Conservation (phyloP, 1,140 invertebrate species). For the Proctacanthus coquilletti region DNA sequence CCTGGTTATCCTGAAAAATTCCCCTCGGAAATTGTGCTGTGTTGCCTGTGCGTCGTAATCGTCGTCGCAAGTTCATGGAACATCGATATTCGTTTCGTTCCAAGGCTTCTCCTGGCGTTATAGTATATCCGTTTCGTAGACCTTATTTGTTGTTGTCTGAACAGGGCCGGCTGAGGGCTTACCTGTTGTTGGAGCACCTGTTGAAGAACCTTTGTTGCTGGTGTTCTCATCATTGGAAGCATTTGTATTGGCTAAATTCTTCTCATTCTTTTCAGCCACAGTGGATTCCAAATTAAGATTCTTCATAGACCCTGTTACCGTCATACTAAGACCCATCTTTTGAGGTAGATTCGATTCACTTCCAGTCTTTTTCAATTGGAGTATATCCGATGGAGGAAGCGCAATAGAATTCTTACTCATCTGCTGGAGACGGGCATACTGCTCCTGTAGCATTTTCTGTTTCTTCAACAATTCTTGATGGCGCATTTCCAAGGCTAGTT, state of each 20-base stretch:
- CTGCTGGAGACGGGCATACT: constrained; percentile 72
- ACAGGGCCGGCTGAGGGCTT: too few relatives aligned
- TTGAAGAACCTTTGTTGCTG: background rate
- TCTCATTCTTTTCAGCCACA: constrained; percentile 18
- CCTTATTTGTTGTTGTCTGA: constrained; percentile 45
- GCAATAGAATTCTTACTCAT: constrained; percentile 59
- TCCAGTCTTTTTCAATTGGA: constrained; percentile 70
- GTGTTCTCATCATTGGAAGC: constrained; percentile 7
- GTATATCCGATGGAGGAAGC: constrained; percentile 41
- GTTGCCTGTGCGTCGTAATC: too few relatives aligned
- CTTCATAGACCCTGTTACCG: constrained; percentile 45
- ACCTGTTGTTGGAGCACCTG: background rate
- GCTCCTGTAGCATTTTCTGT: constrained; percentile 73
- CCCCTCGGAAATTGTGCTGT: too few relatives aligned
- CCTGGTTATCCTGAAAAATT: too few relatives aligned
- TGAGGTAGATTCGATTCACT: constrained; percentile 72
- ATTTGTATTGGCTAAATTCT: constrained; percentile 8
- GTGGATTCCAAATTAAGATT: constrained; percentile 33
- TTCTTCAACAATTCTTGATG: constrained; percentile 75
- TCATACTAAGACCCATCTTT: constrained; percentile 62
- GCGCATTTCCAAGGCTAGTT: constrained; percentile 62
- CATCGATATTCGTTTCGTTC: constrained; percentile 29
- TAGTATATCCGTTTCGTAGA: constrained; percentile 83
- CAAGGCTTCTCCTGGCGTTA: constrained; percentile 33
- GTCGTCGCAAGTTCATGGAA: too few relatives aligned